Conservation (phyloP, 2,113 vertebrate species). For the Colinus virginianus region DNA sequence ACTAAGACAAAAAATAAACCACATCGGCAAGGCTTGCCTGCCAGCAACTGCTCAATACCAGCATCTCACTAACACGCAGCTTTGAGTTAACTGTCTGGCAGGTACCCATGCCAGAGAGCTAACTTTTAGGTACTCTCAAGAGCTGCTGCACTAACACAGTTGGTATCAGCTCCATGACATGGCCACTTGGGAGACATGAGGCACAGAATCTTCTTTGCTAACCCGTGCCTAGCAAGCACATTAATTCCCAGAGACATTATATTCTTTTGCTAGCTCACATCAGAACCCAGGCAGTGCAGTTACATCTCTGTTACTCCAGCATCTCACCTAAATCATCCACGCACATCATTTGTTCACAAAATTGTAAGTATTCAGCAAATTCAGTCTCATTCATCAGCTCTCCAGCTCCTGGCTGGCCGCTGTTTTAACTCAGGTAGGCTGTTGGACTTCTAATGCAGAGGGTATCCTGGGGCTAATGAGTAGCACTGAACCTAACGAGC, state of each 20-base stretch:
- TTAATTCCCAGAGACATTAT: not conserved
- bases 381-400: not conserved
- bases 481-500: not conserved
- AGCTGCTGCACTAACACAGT: not conserved
- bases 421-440: not conserved
- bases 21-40: not conserved
- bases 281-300: not conserved
- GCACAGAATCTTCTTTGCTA: not conserved
- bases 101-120: not conserved
- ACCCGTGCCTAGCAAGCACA: not conserved
- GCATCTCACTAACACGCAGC: not conserved
- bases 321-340: not conserved
- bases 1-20: not conserved
- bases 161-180: not conserved
- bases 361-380: not conserved
- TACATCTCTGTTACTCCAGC: not conserved
- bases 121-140: not conserved
- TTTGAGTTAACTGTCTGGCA: not conserved
- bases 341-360: not conserved
- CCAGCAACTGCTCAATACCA: not conserved
- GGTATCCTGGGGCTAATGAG: not conserved
- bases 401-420: not conserved
- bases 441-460: not conserved
- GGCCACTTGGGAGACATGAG: not conserved
- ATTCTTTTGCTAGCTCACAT: not conserved